phyloP scores from a whole-genome alignment of 2,113 vertebrate species.

The Pyrgilauda ruficollis region DNA sequence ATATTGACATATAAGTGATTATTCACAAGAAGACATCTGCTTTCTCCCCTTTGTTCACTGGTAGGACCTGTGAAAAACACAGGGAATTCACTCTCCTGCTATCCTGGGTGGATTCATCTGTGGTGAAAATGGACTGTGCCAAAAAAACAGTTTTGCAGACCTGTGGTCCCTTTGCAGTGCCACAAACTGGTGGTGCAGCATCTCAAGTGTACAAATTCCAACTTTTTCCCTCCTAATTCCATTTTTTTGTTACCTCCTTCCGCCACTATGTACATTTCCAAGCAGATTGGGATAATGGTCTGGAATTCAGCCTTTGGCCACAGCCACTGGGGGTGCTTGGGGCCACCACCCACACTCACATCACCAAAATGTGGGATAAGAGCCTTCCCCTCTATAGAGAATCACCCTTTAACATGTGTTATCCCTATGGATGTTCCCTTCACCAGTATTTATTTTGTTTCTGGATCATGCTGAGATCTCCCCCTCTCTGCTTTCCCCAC shows the following conservation, averaged over 20 bases:
- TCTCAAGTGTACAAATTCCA: background rate
- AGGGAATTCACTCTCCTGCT: background rate
- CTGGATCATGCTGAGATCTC: background rate
- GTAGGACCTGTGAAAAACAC: background rate
- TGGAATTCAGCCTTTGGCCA: background rate
- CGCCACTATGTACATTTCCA: background rate
- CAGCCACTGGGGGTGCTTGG: background rate
- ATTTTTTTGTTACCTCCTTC: background rate
- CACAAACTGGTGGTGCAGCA: background rate
- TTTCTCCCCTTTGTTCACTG: background rate
- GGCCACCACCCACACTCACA: accelerated
- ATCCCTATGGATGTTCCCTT: background rate
- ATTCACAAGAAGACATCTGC: background rate
- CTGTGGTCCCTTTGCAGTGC: background rate
- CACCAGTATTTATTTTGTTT: background rate
- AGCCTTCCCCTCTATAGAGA: background rate
- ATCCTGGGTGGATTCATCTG: background rate
- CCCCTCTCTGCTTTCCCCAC: background rate
- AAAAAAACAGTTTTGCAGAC: background rate
- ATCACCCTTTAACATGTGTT: accelerated
- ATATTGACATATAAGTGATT: background rate
- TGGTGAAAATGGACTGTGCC: background rate
- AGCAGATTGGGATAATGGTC: background rate
- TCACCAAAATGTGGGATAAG: background rate
- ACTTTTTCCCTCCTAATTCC: background rate